Evolutionary conservation across 2,888 invertebrate genomes (phyloP).

Genomic region (Melieria omissa): DNA sequence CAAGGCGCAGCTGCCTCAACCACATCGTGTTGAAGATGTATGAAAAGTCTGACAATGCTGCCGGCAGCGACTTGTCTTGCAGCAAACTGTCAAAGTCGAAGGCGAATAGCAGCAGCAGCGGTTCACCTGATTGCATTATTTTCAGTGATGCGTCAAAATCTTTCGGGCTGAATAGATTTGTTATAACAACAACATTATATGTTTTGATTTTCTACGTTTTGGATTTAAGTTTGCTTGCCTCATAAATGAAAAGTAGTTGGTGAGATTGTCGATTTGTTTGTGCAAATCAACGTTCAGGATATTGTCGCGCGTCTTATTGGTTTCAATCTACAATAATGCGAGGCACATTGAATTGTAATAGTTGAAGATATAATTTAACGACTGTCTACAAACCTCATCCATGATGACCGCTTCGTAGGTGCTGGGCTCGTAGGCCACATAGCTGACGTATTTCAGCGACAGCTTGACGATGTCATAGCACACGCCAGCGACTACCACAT

Average conservation of each 20-base stretch:
- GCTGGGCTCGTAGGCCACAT: slow-evolving; percentile 1
- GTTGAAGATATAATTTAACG: no score
- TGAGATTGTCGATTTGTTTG: neutral
- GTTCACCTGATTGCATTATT: neutral
- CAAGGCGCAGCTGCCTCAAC: slow-evolving; percentile 40
- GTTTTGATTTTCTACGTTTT: no score
- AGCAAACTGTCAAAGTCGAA: slow-evolving; percentile 20
- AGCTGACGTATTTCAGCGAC: slow-evolving; percentile 23
- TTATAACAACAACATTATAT: neutral
- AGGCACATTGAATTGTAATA: no score
- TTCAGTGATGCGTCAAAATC: neutral
- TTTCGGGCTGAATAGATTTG: neutral
- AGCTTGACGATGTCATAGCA: slow-evolving; percentile 22
- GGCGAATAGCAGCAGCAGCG: slow-evolving; percentile 2
- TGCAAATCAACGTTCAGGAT: neutral
- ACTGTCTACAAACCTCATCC: no score
- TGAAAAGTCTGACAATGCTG: neutral
- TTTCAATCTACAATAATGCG: no score
- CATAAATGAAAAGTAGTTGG: slow-evolving; percentile 20
- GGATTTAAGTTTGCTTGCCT: neutral
- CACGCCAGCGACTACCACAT: neutral
- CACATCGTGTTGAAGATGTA: slow-evolving; percentile 37
- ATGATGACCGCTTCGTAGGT: no score
- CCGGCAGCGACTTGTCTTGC: slow-evolving; percentile 6
- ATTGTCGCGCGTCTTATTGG: neutral